phyloP scores from a whole-genome alignment of 1,140 invertebrate species.

The Vanessa tameamea region DNA sequence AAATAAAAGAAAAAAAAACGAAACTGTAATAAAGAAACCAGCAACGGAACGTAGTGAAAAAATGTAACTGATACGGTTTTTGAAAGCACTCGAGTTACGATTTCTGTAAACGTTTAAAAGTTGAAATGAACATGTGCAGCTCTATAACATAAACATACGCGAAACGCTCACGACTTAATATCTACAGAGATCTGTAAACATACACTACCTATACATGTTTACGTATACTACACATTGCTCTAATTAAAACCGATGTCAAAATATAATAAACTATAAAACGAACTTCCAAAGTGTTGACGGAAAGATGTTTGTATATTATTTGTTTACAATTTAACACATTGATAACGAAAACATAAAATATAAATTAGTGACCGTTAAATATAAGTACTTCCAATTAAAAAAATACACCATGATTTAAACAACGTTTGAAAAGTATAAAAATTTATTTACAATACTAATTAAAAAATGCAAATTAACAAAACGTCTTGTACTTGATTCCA shows the following conservation, averaged over 20 bases:
- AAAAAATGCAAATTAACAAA: too few species aligned
- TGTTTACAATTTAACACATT: too few species aligned
- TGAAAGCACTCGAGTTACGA: constrained; percentile 17
- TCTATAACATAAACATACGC: constrained; percentile 27
- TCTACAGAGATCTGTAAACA: constrained; percentile 25
- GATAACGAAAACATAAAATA: too few species aligned
- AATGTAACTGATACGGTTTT: not conserved
- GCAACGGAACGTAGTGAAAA: not conserved
- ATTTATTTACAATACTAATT: too few species aligned
- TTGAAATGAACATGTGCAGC: constrained; percentile 31
- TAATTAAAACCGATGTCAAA: not conserved
- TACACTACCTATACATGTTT: not conserved
- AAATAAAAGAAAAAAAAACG: not conserved
- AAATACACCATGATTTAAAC: too few species aligned
- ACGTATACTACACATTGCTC: constrained; percentile 13
- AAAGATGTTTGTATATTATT: too few species aligned
- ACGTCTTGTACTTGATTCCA: too few species aligned
- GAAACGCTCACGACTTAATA: constrained; percentile 17
- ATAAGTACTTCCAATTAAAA: too few species aligned
- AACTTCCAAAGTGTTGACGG: too few species aligned
- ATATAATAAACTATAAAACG: not conserved
- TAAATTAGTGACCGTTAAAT: too few species aligned
- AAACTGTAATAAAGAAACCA: too few species aligned
- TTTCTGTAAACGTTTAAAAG: constrained; percentile 27
- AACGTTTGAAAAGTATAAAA: too few species aligned